Evolutionary conservation across 2,888 invertebrate species (phyloP).

Genomic region (Holacanthella duospinosa): DNA sequence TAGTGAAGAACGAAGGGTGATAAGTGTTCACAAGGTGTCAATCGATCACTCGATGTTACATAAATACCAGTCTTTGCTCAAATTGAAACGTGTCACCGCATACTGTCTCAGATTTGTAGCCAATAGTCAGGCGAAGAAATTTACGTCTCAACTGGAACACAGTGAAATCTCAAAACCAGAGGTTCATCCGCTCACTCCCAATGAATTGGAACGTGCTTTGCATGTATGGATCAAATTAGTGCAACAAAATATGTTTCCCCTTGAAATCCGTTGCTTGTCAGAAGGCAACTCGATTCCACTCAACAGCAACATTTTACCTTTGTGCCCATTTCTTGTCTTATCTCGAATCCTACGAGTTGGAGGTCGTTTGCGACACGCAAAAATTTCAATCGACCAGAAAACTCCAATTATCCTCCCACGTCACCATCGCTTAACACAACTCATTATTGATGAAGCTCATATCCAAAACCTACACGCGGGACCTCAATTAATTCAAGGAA

Average conservation of each 20-base stretch:
- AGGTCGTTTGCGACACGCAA: slow-evolving; percentile 3
- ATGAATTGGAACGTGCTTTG: neutral
- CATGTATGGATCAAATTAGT: neutral
- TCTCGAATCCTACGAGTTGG: slow-evolving; percentile 12
- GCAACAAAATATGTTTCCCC: neutral
- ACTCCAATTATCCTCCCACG: slow-evolving; percentile 17
- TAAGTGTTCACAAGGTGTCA: too few species aligned
- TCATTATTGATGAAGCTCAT: slow-evolving; percentile 26
- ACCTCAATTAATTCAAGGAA: slow-evolving; percentile 22
- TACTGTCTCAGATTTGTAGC: neutral
- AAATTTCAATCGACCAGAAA: neutral
- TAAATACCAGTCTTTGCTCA: neutral
- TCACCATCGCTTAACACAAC: slow-evolving; percentile 10
- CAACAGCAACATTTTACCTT: too few species aligned
- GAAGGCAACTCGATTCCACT: too few species aligned
- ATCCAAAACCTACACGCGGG: slow-evolving; percentile 31
- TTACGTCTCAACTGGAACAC: too few species aligned
- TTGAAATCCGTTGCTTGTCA: too few species aligned
- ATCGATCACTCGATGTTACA: too few species aligned
- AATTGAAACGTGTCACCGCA: neutral
- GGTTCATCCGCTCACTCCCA: neutral
- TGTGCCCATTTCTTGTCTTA: too few species aligned
- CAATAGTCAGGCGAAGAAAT: neutral
- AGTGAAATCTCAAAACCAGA: neutral
- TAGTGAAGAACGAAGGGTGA: too few species aligned